Percentiles rank a stretch among this genome's conserved stretches.
Conservation (phyloP, 2,888 invertebrate species). For the Megamerina dolium region DNA sequence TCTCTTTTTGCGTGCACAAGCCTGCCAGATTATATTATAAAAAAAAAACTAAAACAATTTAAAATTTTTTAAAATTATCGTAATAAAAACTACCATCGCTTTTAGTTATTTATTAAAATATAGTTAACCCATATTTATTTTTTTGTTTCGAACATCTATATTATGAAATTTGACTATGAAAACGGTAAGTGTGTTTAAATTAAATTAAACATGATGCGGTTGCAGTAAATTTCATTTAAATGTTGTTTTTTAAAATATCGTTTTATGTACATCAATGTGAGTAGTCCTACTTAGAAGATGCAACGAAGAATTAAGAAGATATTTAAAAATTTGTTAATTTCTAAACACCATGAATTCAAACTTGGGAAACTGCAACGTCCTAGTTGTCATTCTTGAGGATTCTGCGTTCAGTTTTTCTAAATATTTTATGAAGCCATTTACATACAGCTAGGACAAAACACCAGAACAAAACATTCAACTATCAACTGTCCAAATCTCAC, state of each 20-base stretch:
- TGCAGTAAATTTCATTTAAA: too few relatives aligned
- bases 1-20: too few relatives aligned
- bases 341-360: not conserved
- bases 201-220: too few relatives aligned
- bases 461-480: constrained; percentile 6
- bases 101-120: too few relatives aligned
- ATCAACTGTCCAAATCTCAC: constrained; percentile 1
- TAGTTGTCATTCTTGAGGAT: constrained; percentile 10
- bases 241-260: constrained; percentile 3
- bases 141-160: too few relatives aligned
- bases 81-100: too few relatives aligned
- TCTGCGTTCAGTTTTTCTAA: constrained; percentile 14
- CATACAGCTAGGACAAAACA: constrained; percentile 2
- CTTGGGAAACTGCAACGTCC: not conserved
- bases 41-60: too few relatives aligned
- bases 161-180: too few relatives aligned
- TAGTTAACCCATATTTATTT: too few relatives aligned
- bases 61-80: too few relatives aligned
- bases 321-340: not conserved
- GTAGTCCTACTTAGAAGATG: constrained; percentile 11
- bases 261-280: constrained; percentile 13
- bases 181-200: too few relatives aligned
- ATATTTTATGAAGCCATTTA: constrained; percentile 15
- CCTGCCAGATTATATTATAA: too few relatives aligned
- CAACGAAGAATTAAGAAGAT: constrained; percentile 10